Conservation (phyloP, 1,140 invertebrate species). For the Ganaspis sp. region DNA sequence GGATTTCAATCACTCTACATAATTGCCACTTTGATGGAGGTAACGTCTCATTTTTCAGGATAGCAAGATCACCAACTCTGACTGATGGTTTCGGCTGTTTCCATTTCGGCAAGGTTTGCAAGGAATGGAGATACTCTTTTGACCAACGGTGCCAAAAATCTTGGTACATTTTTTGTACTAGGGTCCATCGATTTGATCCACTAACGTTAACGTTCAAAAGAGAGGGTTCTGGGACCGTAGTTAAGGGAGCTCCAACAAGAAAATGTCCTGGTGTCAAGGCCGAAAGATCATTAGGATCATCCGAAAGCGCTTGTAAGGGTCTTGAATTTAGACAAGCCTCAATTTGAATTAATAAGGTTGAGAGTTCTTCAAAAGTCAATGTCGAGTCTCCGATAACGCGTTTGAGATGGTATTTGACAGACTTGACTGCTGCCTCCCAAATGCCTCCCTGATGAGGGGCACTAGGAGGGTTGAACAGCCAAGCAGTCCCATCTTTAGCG, state of each 20-base stretch:
- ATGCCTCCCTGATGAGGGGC: neutral
- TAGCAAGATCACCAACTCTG: slow-evolving; percentile 49
- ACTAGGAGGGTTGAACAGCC: neutral
- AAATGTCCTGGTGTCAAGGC: neutral
- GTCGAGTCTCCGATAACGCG: no score
- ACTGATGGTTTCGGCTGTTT: slow-evolving; percentile 32
- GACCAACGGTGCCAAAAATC: slow-evolving; percentile 42
- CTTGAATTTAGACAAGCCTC: neutral
- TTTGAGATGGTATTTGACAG: neutral
- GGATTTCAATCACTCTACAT: no score
- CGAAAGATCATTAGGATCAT: neutral
- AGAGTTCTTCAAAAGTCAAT: neutral
- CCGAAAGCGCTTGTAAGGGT: neutral
- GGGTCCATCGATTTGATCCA: neutral
- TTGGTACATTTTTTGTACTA: neutral
- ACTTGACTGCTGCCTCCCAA: no score
- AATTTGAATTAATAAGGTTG: neutral
- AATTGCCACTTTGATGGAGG: no score
- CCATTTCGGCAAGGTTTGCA: slow-evolving; percentile 53
- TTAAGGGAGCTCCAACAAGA: neutral
- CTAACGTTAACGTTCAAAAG: neutral
- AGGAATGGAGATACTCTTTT: slow-evolving; percentile 47
- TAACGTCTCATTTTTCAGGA: no score
- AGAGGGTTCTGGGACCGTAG: neutral
- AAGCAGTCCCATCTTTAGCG: no score